These are phyloP conservation scores for Porites evermanni DNA, from an alignment of 92 coral and sea anemone species.

Conservation along the genomic window DNA sequence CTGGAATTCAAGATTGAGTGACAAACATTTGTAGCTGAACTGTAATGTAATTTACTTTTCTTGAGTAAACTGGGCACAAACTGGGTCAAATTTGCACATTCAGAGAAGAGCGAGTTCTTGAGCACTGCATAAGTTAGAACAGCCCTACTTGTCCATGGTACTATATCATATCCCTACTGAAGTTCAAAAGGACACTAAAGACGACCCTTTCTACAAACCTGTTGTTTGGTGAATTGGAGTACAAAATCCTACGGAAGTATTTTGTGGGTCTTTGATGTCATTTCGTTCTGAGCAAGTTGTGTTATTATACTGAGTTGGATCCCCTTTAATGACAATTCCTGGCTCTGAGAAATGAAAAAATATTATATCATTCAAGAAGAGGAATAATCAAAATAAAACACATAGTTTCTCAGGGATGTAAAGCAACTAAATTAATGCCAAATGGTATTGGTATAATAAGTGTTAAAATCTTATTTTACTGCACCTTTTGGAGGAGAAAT, in stretches of 20 bases:
- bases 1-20: too few relatives aligned
- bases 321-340: conserved; percentile 1
- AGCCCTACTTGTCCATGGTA: too few relatives aligned
- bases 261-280: background rate
- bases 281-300: background rate
- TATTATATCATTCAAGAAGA: background rate
- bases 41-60: too few relatives aligned
- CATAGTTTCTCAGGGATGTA: background rate
- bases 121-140: too few relatives aligned
- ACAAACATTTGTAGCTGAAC: too few relatives aligned
- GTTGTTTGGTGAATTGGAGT: background rate
- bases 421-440: background rate
- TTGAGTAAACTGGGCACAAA: too few relatives aligned
- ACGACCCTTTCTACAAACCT: background rate
- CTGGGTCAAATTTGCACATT: too few relatives aligned
- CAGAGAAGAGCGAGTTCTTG: too few relatives aligned
- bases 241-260: conserved; percentile 8
- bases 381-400: background rate
- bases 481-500: conserved; percentile 13
- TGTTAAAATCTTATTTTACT: background rate
- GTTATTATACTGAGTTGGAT: conserved; percentile 3
- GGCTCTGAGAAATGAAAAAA: conserved; percentile 8
- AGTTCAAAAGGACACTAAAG: background rate
- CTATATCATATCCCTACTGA: too few relatives aligned
- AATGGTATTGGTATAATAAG: too few relatives aligned